A percentile compares a stretch with the other conserved stretches of the same genome.
phyloP scores from a whole-genome alignment of 2,797 vertebrate species.

The Holocentrus rufus region DNA sequence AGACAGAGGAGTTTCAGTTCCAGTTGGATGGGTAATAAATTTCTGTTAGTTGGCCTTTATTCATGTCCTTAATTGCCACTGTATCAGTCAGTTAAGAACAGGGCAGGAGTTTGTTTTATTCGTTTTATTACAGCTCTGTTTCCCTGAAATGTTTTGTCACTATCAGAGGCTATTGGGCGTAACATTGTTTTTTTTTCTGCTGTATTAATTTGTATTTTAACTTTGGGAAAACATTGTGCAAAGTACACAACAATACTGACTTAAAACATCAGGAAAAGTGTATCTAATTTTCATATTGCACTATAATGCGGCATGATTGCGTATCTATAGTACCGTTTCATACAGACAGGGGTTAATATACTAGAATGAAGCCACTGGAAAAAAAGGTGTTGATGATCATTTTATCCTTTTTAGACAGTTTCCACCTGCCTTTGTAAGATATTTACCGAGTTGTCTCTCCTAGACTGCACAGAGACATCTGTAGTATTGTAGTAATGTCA shows the following conservation, averaged over 20 bases:
- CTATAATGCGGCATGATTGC: not conserved
- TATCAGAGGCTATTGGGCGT: conserved; percentile 31
- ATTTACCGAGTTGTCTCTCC: no score
- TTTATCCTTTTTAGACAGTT: no score
- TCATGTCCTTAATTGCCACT: conserved; percentile 40
- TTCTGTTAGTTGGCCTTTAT: conserved; percentile 28
- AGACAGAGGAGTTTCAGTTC: conserved; percentile 45
- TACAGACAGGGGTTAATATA: no score
- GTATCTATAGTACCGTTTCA: no score
- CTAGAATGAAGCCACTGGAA: no score
- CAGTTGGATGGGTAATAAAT: conserved; percentile 41
- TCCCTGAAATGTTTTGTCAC: conserved; percentile 41
- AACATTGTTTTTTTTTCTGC: no score
- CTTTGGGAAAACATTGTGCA: not conserved
- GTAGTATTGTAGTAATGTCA: no score
- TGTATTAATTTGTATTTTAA: not conserved
- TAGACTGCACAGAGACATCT: no score
- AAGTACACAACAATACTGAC: not conserved
- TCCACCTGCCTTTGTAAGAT: no score
- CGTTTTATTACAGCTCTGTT: conserved; percentile 32
- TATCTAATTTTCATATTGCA: not conserved
- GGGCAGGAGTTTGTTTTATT: conserved; percentile 52
- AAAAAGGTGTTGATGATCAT: no score
- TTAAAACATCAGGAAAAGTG: conserved; percentile 49
- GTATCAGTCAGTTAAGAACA: conserved; percentile 3